A percentile compares a stretch with the other conserved stretches of the same genome.
phyloP scores from a whole-genome alignment of 1,140 invertebrate species.

The Brachionus calyciflorus region DNA sequence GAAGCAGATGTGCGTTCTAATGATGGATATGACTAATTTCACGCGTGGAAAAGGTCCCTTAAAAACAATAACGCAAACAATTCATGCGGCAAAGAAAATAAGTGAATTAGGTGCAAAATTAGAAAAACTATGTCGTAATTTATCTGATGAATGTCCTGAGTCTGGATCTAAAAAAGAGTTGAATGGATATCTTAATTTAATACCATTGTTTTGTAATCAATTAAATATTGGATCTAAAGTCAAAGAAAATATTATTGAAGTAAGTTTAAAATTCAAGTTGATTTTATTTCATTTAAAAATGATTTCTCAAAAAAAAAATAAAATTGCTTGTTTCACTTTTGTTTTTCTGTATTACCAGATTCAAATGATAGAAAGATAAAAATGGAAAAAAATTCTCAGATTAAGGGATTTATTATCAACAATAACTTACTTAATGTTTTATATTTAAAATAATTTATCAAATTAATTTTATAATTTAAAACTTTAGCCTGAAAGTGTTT shows the following conservation, averaged over 20 bases:
- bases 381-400: too few relatives aligned
- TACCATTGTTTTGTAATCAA: slow-evolving; percentile 95
- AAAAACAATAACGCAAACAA: slow-evolving; percentile 98
- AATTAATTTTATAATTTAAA: slow-evolving; percentile 63
- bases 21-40: slow-evolving; percentile 99
- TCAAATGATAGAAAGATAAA: too few relatives aligned
- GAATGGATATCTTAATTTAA: slow-evolving; percentile 88
- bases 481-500: slow-evolving; percentile 88
- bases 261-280: too few relatives aligned
- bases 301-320: too few relatives aligned
- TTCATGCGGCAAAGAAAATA: slow-evolving; percentile 98
- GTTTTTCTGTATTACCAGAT: too few relatives aligned
- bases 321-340: slow-evolving; percentile 33
- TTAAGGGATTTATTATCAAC: too few relatives aligned
- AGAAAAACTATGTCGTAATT: slow-evolving; percentile 88
- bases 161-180: slow-evolving; percentile 96
- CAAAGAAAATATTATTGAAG: slow-evolving; percentile 98
- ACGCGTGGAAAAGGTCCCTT: slow-evolving; percentile 93
- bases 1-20: slow-evolving; percentile 99
- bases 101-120: slow-evolving; percentile 94
- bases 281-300: slow-evolving; percentile 82
- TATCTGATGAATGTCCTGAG: slow-evolving; percentile 90
- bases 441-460: too few relatives aligned
- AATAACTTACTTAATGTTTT: too few relatives aligned
- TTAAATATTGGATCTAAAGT: slow-evolving; percentile 98